phyloP scores from a whole-genome alignment of 2,888 invertebrate genomes.

The Periphyllus acericola region DNA sequence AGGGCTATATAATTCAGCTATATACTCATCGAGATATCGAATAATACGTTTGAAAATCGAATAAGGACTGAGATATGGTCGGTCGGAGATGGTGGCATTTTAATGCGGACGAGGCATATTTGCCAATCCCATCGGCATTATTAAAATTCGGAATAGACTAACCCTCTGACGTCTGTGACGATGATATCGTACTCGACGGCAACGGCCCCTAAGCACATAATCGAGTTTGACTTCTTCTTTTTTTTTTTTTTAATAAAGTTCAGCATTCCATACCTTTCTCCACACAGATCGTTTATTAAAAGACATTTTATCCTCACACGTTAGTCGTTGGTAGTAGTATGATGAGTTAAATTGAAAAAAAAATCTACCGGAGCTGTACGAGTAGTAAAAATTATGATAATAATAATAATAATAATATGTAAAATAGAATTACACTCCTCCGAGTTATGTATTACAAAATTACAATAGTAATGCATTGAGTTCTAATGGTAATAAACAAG shows the following conservation, averaged over 20 bases:
- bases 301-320: conserved; percentile 38
- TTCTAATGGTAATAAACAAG: too few species aligned
- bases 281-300: conserved; percentile 47
- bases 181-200: conserved; percentile 19
- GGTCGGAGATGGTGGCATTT: conserved; percentile 47
- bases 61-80: conserved; percentile 20
- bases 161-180: conserved; percentile 38
- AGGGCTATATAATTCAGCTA: neutral
- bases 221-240: conserved; percentile 39
- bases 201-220: conserved; percentile 51
- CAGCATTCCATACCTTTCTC: conserved; percentile 40
- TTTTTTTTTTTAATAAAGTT: conserved; percentile 54
- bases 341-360: conserved; percentile 2
- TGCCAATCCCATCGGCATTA: conserved; percentile 41
- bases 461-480: neutral
- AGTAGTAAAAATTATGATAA: neutral
- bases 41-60: conserved; percentile 20
- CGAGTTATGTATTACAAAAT: neutral
- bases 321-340: neutral
- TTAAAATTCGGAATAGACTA: conserved; percentile 59
- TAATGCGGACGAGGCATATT: conserved; percentile 59
- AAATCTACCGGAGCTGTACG: neutral
- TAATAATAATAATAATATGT: too few species aligned
- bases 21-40: conserved; percentile 37
- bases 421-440: neutral